Conservation (phyloP, 2,888 invertebrate species). For the Caenorhabditis plicata region DNA sequence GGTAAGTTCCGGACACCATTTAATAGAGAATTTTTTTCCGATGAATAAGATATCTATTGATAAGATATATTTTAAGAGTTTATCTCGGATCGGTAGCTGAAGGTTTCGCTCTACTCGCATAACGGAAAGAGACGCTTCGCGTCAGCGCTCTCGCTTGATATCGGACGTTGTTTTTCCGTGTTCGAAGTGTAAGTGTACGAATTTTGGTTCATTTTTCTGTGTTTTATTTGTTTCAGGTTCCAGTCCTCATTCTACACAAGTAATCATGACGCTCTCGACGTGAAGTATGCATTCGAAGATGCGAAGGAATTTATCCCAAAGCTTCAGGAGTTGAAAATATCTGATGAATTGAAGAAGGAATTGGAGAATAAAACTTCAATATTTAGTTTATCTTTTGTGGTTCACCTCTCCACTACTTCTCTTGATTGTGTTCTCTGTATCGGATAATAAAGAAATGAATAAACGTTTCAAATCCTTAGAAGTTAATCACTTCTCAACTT, state of each 20-base stretch:
- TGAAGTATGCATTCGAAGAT: slow-evolving; percentile 4
- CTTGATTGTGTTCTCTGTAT: slow-evolving; percentile 3
- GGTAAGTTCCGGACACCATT: too few relatives aligned
- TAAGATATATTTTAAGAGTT: slow-evolving; percentile 19
- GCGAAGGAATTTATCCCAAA: slow-evolving; percentile 4
- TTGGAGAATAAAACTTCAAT: slow-evolving; percentile 3
- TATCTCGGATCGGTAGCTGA: slow-evolving; percentile 8
- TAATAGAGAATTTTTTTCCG: too few relatives aligned
- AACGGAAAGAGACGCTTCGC: slow-evolving; percentile 14
- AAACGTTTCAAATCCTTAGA: slow-evolving; percentile 31
- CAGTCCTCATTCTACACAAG: slow-evolving; percentile 11
- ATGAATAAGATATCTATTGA: too few relatives aligned
- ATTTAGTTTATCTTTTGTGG: slow-evolving; percentile 4
- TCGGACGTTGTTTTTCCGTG: slow-evolving; percentile 9
- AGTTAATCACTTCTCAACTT: slow-evolving; percentile 36
- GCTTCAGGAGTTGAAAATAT: slow-evolving; percentile 3
- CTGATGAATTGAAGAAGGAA: slow-evolving; percentile 7
- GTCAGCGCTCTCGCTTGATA: slow-evolving; percentile 9
- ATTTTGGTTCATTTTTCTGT: slow-evolving; percentile 12
- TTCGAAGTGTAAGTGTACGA: slow-evolving; percentile 17
- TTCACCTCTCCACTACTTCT: slow-evolving; percentile 5
- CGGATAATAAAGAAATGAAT: slow-evolving; percentile 31
- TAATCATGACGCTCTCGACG: slow-evolving; percentile 4
- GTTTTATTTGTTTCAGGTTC: slow-evolving; percentile 17
- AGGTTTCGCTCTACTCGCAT: slow-evolving; percentile 7